Conservation (phyloP, 2,113 vertebrate species). For the Seriola quinqueradiata region DNA sequence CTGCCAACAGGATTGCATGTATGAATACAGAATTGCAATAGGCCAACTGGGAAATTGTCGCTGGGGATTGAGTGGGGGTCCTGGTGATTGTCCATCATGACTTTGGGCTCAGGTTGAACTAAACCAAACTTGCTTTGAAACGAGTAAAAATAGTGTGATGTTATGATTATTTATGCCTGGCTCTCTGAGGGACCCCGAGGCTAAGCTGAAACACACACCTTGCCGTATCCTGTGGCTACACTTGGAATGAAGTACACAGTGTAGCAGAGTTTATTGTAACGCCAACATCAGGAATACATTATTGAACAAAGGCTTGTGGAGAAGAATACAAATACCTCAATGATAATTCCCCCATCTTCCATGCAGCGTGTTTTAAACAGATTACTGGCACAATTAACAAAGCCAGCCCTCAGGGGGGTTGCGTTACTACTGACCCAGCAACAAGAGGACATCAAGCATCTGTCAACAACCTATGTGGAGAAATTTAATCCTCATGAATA, state of each 20-base stretch:
- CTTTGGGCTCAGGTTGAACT: constrained; percentile 35
- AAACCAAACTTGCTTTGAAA: constrained; percentile 46
- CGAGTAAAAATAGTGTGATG: constrained; percentile 33
- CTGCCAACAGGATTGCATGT: constrained; percentile 53
- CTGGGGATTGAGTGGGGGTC: not conserved
- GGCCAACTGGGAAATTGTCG: constrained; percentile 46
- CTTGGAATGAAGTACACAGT: constrained; percentile 37
- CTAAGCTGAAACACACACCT: constrained; percentile 58
- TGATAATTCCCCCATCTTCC: constrained; percentile 57
- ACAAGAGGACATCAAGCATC: constrained; percentile 58
- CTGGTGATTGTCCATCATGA: constrained; percentile 58
- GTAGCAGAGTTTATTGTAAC: constrained; percentile 45
- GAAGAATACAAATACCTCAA: constrained; percentile 61
- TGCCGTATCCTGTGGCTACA: constrained; percentile 40
- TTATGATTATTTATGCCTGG: constrained; percentile 56
- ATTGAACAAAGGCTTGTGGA: constrained; percentile 64
- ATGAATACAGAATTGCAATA: constrained; percentile 50
- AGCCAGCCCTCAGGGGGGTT: constrained; percentile 17
- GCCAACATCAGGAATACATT: constrained; percentile 70
- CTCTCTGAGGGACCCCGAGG: constrained; percentile 25
- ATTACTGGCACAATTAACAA: constrained; percentile 75
- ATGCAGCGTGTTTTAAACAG: constrained; percentile 59
- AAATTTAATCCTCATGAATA: constrained; percentile 54
- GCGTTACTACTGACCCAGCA: constrained; percentile 44
- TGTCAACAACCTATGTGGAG: constrained; percentile 53